phyloP scores from a whole-genome alignment of 2,113 vertebrate genomes.

The Bos taurus region ARS-UCD2.0 NC_037329.1:91283501-91284000 shows the following conservation, averaged over 20 bases:
- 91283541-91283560: conserved; percentile 53
- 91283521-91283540: conserved; percentile 61
- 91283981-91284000: conserved; percentile 40
- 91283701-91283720: neutral
- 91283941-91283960: conserved; percentile 9
- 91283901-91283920: neutral
- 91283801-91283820: neutral
- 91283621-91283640: conserved; percentile 43
- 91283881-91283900: conserved; percentile 53
- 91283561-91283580: conserved; percentile 65
- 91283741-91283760: conserved; percentile 23
- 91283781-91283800: neutral
- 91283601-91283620: conserved; percentile 39
- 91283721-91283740: conserved; percentile 1
- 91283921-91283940: conserved; percentile 5
- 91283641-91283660: conserved; percentile 23
- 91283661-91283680: conserved; percentile 13
- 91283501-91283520: conserved; percentile 56
- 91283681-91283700: neutral
- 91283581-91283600: conserved; percentile 57
- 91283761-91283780: conserved; percentile 3
- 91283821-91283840: conserved; percentile 23
- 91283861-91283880: neutral
- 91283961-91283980: conserved; percentile 40
- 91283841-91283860: neutral